These are phyloP conservation scores for Neoaliturus tenellus DNA, from an alignment of 2,888 invertebrate genomes.

Conservation along the genomic window DNA sequence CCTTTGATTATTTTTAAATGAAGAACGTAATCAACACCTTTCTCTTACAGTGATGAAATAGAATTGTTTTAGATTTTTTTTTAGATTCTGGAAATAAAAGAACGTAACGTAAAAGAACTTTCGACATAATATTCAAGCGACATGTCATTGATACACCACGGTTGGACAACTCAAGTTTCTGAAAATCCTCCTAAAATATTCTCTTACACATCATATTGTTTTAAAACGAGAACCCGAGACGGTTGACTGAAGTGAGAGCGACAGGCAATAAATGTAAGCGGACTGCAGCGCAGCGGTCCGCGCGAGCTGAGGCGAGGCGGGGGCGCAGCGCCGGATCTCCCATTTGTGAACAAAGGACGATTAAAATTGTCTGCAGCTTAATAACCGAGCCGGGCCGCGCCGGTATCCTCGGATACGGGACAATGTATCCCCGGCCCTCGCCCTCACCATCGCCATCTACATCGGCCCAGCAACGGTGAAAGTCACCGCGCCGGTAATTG, in stretches of 20 bases:
- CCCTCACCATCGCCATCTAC: neutral
- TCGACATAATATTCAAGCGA: no score
- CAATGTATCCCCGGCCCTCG: neutral
- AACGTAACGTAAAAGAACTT: no score
- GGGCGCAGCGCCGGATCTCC: neutral
- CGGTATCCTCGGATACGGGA: neutral
- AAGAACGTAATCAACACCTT: no score
- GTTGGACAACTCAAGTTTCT: no score
- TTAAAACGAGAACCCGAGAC: neutral
- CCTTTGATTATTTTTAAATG: no score
- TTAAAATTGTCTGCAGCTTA: constrained; percentile 16
- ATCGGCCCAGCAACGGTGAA: neutral
- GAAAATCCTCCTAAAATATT: no score
- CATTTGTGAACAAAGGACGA: constrained; percentile 42
- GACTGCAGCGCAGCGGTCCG: no score
- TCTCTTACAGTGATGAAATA: no score
- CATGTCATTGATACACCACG: no score
- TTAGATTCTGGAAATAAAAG: no score
- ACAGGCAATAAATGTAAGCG: neutral
- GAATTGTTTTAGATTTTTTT: no score
- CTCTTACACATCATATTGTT: no score
- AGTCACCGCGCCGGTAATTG: neutral
- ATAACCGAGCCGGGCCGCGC: neutral
- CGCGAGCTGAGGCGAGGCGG: neutral
- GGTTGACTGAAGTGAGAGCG: neutral